Conservation (phyloP, 92 coral and sea anemone species). For the Parazoanthus atlanticus region DNA sequence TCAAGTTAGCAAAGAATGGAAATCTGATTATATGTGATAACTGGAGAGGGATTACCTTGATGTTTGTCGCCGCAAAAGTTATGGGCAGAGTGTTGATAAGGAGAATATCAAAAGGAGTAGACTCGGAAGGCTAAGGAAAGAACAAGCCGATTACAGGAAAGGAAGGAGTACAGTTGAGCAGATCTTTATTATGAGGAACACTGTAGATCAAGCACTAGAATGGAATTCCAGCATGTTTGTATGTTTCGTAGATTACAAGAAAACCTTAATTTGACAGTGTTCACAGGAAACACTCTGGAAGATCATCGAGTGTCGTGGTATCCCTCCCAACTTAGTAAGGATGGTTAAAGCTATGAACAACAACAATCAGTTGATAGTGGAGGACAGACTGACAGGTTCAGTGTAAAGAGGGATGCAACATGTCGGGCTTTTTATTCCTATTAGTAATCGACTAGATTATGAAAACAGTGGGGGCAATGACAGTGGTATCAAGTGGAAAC, state of each 20-base stretch:
- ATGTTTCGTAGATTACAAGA: not conserved
- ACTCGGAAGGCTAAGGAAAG: not conserved
- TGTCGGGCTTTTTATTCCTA: too few species aligned
- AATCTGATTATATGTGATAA: not conserved
- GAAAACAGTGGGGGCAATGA: too few species aligned
- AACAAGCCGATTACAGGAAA: not conserved
- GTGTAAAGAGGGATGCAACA: too few species aligned
- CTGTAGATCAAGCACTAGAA: not conserved
- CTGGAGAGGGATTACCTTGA: not conserved
- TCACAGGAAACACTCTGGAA: not conserved
- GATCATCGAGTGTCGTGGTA: not conserved
- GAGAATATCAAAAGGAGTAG: not conserved
- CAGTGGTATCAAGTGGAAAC: too few species aligned
- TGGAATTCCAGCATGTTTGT: not conserved
- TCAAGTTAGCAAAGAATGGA: not conserved
- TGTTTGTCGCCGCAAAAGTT: not conserved
- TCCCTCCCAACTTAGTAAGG: too few species aligned
- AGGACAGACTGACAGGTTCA: too few species aligned
- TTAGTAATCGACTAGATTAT: too few species aligned
- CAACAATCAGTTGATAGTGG: too few species aligned
- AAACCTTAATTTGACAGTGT: not conserved
- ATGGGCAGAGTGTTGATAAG: not conserved
- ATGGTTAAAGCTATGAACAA: too few species aligned
- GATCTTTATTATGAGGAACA: not conserved
- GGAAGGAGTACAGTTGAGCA: not conserved